Evolutionary conservation across 2,797 vertebrate genomes (phyloP).

Genomic region (Falco rusticolus): DNA sequence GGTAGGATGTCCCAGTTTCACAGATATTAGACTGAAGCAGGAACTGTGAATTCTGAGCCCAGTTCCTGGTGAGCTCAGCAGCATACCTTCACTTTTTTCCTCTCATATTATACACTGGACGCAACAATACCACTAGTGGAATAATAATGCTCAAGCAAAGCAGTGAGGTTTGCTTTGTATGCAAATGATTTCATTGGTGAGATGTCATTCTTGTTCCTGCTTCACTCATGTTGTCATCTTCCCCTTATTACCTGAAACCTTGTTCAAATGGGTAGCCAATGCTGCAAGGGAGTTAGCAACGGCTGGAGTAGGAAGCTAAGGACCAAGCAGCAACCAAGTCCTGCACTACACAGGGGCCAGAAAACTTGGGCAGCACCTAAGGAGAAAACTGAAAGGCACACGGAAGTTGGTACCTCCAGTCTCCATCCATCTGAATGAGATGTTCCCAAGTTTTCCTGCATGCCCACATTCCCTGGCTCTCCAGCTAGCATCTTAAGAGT

Average conservation of each 20-base stretch:
- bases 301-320: background rate
- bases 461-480: background rate
- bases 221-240: background rate
- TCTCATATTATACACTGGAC: background rate
- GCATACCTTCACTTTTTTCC: background rate
- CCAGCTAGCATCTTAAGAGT: background rate
- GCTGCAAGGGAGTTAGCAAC: background rate
- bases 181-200: background rate
- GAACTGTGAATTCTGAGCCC: background rate
- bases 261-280: rapidly evolving
- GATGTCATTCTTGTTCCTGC: background rate
- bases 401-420: background rate
- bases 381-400: background rate
- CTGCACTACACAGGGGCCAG: background rate
- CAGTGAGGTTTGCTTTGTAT: background rate
- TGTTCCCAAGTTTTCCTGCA: background rate
- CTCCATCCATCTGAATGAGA: background rate
- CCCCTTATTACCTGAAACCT: background rate
- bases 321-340: background rate
- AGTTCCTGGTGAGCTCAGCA: background rate
- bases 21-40: background rate
- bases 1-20: background rate
- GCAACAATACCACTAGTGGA: background rate
- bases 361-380: background rate
- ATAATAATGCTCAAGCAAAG: background rate